A percentile compares a stretch with the other conserved stretches of the same genome.
Evolutionary conservation across 1,140 invertebrate species (phyloP).

Genomic region (Zaprionus gabonicus): DNA sequence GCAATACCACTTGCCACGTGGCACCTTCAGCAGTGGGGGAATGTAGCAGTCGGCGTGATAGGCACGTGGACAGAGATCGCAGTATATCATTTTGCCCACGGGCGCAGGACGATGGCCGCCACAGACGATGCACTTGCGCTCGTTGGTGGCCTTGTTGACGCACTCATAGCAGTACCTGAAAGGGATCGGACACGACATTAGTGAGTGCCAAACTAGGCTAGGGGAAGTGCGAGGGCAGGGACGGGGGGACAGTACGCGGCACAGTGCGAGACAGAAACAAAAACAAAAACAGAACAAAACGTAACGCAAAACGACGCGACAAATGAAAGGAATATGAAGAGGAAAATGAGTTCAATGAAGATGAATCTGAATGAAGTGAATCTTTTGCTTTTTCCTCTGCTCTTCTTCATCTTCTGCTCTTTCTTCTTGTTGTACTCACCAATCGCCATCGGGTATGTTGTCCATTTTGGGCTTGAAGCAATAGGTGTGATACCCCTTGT

Average conservation of each 20-base stretch:
- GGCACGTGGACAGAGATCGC: conserved; percentile 94
- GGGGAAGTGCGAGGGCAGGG: too few relatives aligned
- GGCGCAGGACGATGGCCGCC: conserved; percentile 88
- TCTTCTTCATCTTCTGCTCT: background rate
- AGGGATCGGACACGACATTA: conserved; percentile 4
- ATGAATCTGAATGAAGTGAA: conserved; percentile 5
- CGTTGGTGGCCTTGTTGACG: conserved; percentile 96
- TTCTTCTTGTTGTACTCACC: conserved; percentile 87
- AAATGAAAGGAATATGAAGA: conserved; percentile 14
- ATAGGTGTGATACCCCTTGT: conserved; percentile 99
- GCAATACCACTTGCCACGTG: conserved; percentile 94
- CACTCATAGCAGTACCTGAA: conserved; percentile 97
- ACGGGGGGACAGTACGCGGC: conserved; percentile 30
- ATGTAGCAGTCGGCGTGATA: conserved; percentile 97
- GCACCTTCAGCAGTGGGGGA: conserved; percentile 93
- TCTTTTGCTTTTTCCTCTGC: background rate
- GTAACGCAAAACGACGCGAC: conserved; percentile 56
- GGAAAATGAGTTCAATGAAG: conserved; percentile 6
- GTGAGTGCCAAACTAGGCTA: background rate
- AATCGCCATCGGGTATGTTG: conserved; percentile 97
- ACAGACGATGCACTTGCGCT: conserved; percentile 94
- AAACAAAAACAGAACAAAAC: conserved; percentile 42
- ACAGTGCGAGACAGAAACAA: conserved; percentile 40
- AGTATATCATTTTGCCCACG: conserved; percentile 91
- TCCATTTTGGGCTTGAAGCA: conserved; percentile 99